phyloP scores from a whole-genome alignment of 2,888 invertebrate species.

The Platypus cylindrus region DNA sequence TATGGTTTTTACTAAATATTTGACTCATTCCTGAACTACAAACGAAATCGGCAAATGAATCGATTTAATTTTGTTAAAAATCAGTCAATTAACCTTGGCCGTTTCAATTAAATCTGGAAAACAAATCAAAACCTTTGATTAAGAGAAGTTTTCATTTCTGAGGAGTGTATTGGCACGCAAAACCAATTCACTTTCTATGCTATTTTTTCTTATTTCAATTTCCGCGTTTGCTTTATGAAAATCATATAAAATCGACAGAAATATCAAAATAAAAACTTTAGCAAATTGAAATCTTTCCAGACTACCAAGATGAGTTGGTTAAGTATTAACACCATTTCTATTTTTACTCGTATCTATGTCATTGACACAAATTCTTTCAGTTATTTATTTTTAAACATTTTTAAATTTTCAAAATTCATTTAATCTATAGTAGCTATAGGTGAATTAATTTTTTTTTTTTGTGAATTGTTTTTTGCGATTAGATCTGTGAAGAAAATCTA shows the following conservation, averaged over 20 bases:
- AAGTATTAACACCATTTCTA: too few species aligned
- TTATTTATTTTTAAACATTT: background rate
- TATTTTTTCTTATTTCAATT: too few species aligned
- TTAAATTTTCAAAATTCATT: background rate
- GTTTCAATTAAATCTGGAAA: conserved; percentile 24
- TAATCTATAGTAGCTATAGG: background rate
- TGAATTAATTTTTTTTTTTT: background rate
- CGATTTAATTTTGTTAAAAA: too few species aligned
- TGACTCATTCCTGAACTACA: too few species aligned
- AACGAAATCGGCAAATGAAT: too few species aligned
- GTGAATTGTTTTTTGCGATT: background rate
- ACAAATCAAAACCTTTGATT: conserved; percentile 19
- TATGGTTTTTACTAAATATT: too few species aligned
- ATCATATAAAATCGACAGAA: too few species aligned
- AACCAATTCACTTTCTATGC: conserved; percentile 24
- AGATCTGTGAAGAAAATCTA: conserved; percentile 68
- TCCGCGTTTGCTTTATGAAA: too few species aligned
- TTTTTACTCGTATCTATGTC: conserved; percentile 1
- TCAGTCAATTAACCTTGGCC: conserved; percentile 27
- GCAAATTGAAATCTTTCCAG: background rate
- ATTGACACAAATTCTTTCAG: background rate
- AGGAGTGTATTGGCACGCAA: conserved; percentile 23
- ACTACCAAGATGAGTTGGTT: too few species aligned
- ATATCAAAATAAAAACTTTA: background rate
- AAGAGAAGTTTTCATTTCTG: too few species aligned